Evolutionary conservation across 1,140 invertebrate genomes (phyloP).

Genomic region (Aphaenogaster ashmeadi): DNA sequence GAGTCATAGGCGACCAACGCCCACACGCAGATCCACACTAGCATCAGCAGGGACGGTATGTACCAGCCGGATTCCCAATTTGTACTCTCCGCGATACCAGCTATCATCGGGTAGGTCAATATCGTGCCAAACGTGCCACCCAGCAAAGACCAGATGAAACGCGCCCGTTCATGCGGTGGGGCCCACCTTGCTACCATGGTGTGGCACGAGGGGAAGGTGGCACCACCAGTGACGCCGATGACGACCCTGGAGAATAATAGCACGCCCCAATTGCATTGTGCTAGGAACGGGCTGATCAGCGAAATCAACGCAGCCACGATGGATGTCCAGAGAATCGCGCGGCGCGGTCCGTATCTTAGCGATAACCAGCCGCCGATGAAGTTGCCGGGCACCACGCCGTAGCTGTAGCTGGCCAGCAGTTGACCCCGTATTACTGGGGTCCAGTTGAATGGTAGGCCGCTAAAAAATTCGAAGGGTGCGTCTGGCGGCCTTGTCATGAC

Average conservation of each 20-base stretch:
- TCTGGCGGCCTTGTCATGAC: neutral
- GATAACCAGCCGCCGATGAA: conserved; percentile 90
- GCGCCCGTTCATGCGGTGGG: conserved; percentile 91
- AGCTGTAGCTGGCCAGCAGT: conserved; percentile 89
- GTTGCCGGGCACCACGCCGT: conserved; percentile 85
- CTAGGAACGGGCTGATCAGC: conserved; percentile 89
- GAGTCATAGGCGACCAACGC: conserved; percentile 89
- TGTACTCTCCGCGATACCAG: conserved; percentile 88
- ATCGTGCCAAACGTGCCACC: conserved; percentile 93
- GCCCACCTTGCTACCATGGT: conserved; percentile 91
- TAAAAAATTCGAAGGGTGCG: conserved; percentile 50
- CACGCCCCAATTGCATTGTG: conserved; percentile 80
- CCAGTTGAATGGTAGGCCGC: conserved; percentile 86
- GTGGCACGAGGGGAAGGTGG: conserved; percentile 90
- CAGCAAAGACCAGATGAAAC: conserved; percentile 91
- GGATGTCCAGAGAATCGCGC: conserved; percentile 90
- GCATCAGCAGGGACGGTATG: conserved; percentile 89
- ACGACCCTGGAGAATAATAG: conserved; percentile 74
- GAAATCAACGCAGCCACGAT: conserved; percentile 89
- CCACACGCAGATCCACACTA: conserved; percentile 89
- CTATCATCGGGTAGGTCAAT: conserved; percentile 91
- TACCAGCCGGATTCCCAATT: conserved; percentile 93
- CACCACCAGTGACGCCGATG: conserved; percentile 87
- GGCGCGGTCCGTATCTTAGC: conserved; percentile 88
- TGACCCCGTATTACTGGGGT: conserved; percentile 88